Percentiles rank a stretch among this genome's conserved stretches.
These are phyloP conservation scores for Pelobates fuscus DNA, from an alignment of 2,113 vertebrate species.

Conservation along the genomic window DNA sequence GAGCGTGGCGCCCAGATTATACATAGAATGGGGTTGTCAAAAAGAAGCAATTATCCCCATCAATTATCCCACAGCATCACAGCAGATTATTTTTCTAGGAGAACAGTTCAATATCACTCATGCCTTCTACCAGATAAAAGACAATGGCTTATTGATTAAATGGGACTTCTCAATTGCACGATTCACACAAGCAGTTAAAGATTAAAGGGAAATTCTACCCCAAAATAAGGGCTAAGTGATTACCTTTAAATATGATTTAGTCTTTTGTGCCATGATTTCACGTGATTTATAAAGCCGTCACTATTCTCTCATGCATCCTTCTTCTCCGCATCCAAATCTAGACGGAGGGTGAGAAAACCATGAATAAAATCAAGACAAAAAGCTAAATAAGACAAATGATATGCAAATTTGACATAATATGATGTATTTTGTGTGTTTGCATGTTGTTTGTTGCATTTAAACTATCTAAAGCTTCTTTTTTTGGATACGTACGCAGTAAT, in stretches of 20 bases:
- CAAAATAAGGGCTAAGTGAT: background rate
- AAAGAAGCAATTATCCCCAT: background rate
- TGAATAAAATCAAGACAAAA: too few relatives aligned
- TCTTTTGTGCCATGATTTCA: too few relatives aligned
- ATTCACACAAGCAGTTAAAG: background rate
- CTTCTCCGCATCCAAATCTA: too few relatives aligned
- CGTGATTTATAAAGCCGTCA: too few relatives aligned
- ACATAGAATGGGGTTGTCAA: background rate
- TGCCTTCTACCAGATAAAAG: background rate
- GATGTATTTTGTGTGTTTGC: too few relatives aligned
- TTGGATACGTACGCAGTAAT: too few relatives aligned
- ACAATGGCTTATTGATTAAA: slow-evolving; percentile 4
- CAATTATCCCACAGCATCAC: background rate
- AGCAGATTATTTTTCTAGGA: background rate
- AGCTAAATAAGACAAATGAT: too few relatives aligned
- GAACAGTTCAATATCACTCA: slow-evolving; percentile 3
- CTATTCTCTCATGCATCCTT: too few relatives aligned
- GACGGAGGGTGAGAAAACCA: too few relatives aligned
- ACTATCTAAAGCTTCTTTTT: too few relatives aligned
- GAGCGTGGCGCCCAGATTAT: background rate
- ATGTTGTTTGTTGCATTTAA: too few relatives aligned
- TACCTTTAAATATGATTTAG: background rate
- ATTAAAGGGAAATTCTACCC: slow-evolving; percentile 1
- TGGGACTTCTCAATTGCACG: background rate
- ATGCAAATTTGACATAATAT: too few relatives aligned